A percentile compares a stretch with the other conserved stretches of the same genome.
phyloP scores from a whole-genome alignment of 2,888 invertebrate genomes.

The Acanthosepion esculentum region DNA sequence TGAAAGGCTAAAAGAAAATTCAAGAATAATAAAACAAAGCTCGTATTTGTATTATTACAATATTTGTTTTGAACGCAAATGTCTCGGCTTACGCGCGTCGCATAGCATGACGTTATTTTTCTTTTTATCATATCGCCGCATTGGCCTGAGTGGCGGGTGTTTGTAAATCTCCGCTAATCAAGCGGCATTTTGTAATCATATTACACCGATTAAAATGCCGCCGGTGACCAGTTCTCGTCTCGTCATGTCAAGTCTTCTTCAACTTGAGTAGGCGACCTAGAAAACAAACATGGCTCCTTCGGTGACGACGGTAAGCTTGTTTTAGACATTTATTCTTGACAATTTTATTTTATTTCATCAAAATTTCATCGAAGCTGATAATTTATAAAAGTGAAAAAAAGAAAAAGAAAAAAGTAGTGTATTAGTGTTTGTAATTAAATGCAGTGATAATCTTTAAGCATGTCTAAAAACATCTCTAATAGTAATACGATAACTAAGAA shows the following conservation, averaged over 20 bases:
- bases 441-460: too few species aligned
- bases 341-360: too few species aligned
- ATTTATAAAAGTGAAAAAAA: too few species aligned
- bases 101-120: not conserved
- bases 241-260: not conserved
- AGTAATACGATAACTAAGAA: too few species aligned
- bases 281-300: not conserved
- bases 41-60: too few species aligned
- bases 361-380: too few species aligned
- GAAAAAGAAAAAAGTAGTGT: too few species aligned
- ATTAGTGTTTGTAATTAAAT: too few species aligned
- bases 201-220: constrained; percentile 7
- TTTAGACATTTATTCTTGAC: not conserved
- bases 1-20: too few species aligned
- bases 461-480: too few species aligned
- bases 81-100: not conserved
- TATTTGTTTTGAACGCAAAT: not conserved
- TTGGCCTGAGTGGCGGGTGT: not conserved
- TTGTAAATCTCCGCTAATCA: not conserved
- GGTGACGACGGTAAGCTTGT: not conserved
- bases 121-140: not conserved
- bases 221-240: not conserved
- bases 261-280: not conserved
- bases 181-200: not conserved
- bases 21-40: too few species aligned